Base-by-base conservation (phyloP, 2,888 invertebrate genomes). In the Ethmia dodecea region DNA sequence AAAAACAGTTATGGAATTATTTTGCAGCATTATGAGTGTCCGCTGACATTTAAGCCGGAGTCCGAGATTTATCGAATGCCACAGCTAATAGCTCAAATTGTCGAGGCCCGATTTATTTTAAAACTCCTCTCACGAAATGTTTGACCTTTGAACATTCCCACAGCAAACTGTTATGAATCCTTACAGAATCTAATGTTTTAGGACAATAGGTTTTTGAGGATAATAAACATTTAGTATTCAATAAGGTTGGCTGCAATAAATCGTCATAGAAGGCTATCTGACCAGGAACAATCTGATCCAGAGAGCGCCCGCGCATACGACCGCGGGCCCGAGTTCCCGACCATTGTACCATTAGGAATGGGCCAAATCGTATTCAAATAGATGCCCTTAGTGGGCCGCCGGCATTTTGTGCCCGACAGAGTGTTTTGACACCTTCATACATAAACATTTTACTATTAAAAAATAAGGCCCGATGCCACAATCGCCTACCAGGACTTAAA, bases 181-280 rank as follows among this genome's bases (percentile, higher is more conserved):
- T 42, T 37, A 36, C 10, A 31, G 46, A 46, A 49, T 52, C 45
- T 37, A 35, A 32, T 32, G 37, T 40, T 34, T 40, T 32, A 45
- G 61, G 65, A 75, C 75, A 72, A 77, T 75, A 67, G 63, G 60
- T 60, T 61, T 67, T 55, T 47, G 63, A 59, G 61, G 59, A 67
- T 68, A 70, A 69, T 68, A 62, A 61, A 66, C 64, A 74, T 37
- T 83, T 81, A 79, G 79, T 78, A 81, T 83, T 80, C 77, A 83
- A 79, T 80, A 76, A 69, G 40, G 69, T 56, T 58, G 49, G 51
- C 49, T 49, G 74, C 68, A 79, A 83, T 84, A 86, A 83, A 83
- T 84, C 80, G 70, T 76, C 72, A 63, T 65, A 79, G 68, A 83
- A 83, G 84, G 84, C 84, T 86, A 86, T 86, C 84, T 68, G 54